Evolutionary conservation across 2,888 invertebrate genomes (phyloP).

Genomic region (Drosophila fungiperda): DNA sequence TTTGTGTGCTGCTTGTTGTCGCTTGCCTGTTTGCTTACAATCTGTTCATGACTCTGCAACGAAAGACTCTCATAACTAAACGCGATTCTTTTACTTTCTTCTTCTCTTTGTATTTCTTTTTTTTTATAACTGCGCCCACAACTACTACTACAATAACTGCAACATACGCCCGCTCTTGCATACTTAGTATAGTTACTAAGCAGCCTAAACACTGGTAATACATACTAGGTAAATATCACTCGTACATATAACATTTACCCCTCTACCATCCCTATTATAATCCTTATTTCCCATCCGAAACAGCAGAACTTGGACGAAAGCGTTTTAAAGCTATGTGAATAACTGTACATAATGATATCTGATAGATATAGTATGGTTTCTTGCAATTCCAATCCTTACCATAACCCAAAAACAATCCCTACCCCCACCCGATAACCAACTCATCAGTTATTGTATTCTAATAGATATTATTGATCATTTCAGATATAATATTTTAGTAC

Average conservation of each 20-base stretch:
- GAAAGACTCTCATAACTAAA: slow-evolving; percentile 31
- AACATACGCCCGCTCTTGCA: slow-evolving; percentile 40
- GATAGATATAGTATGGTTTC: background rate
- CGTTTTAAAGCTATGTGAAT: background rate
- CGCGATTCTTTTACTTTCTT: slow-evolving; percentile 43
- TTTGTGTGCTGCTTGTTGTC: slow-evolving; percentile 78
- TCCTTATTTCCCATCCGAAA: background rate
- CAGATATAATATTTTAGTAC: slow-evolving; percentile 80
- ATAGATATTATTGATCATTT: slow-evolving; percentile 37
- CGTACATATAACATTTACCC: slow-evolving; percentile 8
- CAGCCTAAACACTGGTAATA: slow-evolving; percentile 69
- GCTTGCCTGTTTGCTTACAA: slow-evolving; percentile 82
- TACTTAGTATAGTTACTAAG: slow-evolving; percentile 75
- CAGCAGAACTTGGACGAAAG: background rate
- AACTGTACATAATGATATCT: background rate
- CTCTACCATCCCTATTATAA: background rate
- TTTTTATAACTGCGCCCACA: slow-evolving; percentile 31
- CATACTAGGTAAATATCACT: slow-evolving; percentile 73
- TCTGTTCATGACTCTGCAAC: slow-evolving; percentile 64
- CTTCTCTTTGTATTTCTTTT: slow-evolving; percentile 1
- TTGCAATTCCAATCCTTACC: background rate
- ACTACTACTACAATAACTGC: slow-evolving; percentile 33
- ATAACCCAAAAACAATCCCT: background rate
- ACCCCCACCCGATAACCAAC: background rate
- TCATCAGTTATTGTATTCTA: slow-evolving; percentile 4